Evolutionary conservation across 1,140 invertebrate genomes (phyloP), one percentile per base, ranked within the genome.

Genomic region (Anastrepha obliqua): DNA sequence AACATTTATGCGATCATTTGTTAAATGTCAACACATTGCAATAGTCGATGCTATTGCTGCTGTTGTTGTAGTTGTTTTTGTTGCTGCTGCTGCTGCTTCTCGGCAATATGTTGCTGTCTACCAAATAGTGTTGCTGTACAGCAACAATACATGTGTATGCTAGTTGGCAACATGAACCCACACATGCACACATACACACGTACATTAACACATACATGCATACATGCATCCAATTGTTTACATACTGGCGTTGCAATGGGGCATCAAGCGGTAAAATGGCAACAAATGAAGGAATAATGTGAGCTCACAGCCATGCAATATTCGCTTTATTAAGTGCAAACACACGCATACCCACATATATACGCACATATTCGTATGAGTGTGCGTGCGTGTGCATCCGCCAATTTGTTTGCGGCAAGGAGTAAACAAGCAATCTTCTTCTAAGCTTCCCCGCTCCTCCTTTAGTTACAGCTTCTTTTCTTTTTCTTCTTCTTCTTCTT

Each of bases 1-100:
- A 65, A 91, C 91, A 92, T 91, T 92, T 92, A 92, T 92, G 91
- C 91, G 91, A 91, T 92, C 91, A 92, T 92, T 92, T 92, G 91
- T 92, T 92, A 92, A 92, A 91, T 92, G 91, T 92, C 91, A 92
- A 90, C 91, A 90, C 89, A 89, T 90, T 90, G 90, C 44, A 87
- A 86, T 42, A 15, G 7, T 15, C 15, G 85, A 39, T 8, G 1
- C 60, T 60, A 58, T 62, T 60, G 81, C 55, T 51, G 47, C 51
- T 47, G 42, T 1, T 74, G 29, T 29, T 29, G 29, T 29, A 0
- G 29, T 29, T 29, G 70, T 29, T 58, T 4, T 81, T 81, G 0
- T 74, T 74, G 58, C 0, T 81, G 47, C 9, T 55, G 70, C 47
- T 8, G 44, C 65, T 4, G 13, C 47, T 29, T 47, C 3, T 7